Evolutionary conservation across 2,113 vertebrate genomes (phyloP).

Genomic region (Stigmatopora nigra): DNA sequence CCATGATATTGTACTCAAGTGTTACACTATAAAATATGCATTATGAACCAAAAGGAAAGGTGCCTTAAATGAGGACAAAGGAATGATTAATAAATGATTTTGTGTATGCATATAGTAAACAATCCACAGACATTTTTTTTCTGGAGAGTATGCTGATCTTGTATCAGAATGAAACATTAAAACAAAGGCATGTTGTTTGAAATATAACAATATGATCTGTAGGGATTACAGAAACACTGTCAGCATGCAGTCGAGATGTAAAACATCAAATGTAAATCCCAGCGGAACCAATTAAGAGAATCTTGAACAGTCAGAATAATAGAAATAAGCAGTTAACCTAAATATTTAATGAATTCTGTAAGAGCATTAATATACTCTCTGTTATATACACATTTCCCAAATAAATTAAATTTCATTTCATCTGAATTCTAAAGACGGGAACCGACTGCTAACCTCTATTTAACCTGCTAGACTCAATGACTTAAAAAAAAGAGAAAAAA

Average conservation of each 20-base stretch:
- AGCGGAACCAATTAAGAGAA: constrained; percentile 54
- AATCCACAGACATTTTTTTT: constrained; percentile 5
- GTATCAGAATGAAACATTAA: constrained; percentile 29
- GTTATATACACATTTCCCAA: constrained; percentile 19
- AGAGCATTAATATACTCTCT: constrained; percentile 1
- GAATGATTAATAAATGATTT: constrained; percentile 13
- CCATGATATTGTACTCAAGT: constrained; percentile 27
- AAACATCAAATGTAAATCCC: constrained; percentile 52
- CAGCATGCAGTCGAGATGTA: constrained; percentile 36
- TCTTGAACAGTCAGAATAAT: constrained; percentile 50
- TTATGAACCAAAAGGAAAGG: constrained; percentile 19
- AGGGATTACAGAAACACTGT: constrained; percentile 45
- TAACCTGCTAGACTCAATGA: background rate
- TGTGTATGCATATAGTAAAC: background rate
- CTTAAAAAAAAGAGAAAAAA: background rate
- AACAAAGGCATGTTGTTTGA: constrained; percentile 36
- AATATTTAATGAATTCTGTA: constrained; percentile 33
- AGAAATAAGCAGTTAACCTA: constrained; percentile 47
- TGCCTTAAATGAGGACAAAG: background rate
- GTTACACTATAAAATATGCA: constrained; percentile 14
- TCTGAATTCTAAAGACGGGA: background rate
- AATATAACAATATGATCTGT: constrained; percentile 36
- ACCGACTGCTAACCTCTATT: too few species aligned
- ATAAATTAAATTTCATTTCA: constrained; percentile 5
- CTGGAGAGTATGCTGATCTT: constrained; percentile 15